Base-by-base conservation (phyloP, 2,113 vertebrate genomes). In the Meriones unguiculatus region DNA sequence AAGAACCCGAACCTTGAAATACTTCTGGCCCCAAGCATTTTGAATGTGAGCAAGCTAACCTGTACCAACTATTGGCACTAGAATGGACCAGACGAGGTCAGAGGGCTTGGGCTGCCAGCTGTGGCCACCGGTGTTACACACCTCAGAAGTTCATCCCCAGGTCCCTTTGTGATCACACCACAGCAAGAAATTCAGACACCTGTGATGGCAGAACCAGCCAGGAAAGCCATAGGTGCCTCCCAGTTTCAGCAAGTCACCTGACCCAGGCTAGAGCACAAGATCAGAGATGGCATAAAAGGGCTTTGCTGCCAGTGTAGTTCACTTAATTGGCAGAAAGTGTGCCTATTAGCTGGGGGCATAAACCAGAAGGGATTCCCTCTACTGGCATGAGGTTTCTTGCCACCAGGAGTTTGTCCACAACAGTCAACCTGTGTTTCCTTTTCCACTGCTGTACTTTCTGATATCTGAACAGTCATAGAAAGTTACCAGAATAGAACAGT, bases 341-440 rank as follows among this genome's bases (percentile, higher is more conserved):
- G 59, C 82, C 38, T 65, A n/a, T 20, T 62, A 89, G 38, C 1
- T n/a, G 57, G 52, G 70, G 73, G 46, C n/a, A 67, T 38, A 59
- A 64, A 41, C 72, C 14, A 85, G 9, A 97, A 94, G 94, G 75
- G 22, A 81, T 57, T 77, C 82, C 93, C 91, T 95, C n/a, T 72
- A 38, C 15, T 28, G 22, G 65, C 80, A 76, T 7, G 80, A 92
- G 85, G 64, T 50, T 59, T 62, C 69, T 50, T n/a, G 41, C n/a
- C 54, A 17, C 46, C 52, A 88, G 77, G 24, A 89, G 35, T n/a
- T 32, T 69, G 24, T 54, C 52, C 32, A 8, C 0, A 84, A 59
- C 38, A 22, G 25, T 9, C 30, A 57, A 3, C n/a, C 41, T 70
- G 7, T 7, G 11, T 14, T 50, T 62, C 14, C 67, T 89, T 67